Evolutionary conservation across 92 coral and sea anemone genomes (phyloP).

Genomic region (Actinernus sp.): DNA sequence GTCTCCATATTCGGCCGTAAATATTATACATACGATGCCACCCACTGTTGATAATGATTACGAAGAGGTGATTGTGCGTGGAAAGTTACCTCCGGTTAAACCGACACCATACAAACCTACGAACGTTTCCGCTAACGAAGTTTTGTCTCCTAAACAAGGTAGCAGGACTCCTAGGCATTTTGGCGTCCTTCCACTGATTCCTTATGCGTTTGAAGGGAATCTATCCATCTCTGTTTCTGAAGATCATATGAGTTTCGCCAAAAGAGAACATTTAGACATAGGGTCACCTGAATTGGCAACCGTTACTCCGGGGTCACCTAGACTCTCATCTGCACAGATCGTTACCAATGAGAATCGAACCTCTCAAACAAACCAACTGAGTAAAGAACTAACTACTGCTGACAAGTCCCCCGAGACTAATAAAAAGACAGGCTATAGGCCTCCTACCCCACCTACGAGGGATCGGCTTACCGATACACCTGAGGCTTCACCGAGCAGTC

Average conservation of each 20-base stretch:
- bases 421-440: not conserved
- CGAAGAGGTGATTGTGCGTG: conserved; percentile 31
- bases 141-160: no score
- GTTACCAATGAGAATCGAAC: conserved; percentile 4
- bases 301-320: conserved; percentile 16
- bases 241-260: no score
- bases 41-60: conserved; percentile 4
- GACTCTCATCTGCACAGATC: conserved; percentile 31
- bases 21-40: conserved; percentile 11
- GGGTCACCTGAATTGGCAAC: conserved; percentile 13
- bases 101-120: conserved; percentile 10
- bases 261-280: no score
- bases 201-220: no score
- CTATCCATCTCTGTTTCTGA: no score
- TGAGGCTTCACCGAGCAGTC: not conserved
- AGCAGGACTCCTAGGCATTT: no score
- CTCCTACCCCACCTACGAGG: conserved; percentile 19
- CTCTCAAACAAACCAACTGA: no score
- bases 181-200: no score
- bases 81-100: conserved; percentile 15
- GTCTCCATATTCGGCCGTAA: conserved; percentile 29
- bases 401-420: no score
- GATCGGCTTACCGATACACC: conserved; percentile 3
- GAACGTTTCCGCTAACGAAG: not conserved
- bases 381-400: no score